phyloP scores from a whole-genome alignment of 1,140 invertebrate species.

The Bathynomus jamesi region DNA sequence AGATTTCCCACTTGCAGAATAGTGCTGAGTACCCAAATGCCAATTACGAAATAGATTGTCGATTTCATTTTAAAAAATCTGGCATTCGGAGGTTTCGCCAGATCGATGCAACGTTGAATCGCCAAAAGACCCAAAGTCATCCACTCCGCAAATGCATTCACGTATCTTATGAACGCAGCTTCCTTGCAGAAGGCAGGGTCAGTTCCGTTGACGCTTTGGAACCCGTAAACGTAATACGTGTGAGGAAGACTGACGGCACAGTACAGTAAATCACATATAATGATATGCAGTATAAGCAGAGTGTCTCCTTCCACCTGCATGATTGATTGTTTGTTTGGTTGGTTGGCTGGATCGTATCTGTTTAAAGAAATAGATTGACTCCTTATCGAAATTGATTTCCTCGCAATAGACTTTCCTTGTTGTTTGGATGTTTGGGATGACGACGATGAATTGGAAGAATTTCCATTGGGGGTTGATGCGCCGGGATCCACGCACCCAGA shows the following conservation, averaged over 20 bases:
- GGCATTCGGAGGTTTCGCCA: neutral
- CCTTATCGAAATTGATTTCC: neutral
- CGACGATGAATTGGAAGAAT: too few species aligned
- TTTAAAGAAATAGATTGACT: neutral
- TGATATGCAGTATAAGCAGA: neutral
- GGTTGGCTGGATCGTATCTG: neutral
- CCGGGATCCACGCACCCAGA: too few species aligned
- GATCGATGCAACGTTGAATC: neutral
- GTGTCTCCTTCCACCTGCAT: neutral
- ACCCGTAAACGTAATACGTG: neutral
- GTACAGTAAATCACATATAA: neutral
- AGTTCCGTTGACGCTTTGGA: neutral
- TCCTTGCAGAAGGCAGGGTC: neutral
- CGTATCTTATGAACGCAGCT: neutral
- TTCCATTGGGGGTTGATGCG: too few species aligned
- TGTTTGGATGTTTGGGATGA: too few species aligned
- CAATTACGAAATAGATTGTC: neutral
- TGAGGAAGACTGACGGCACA: neutral
- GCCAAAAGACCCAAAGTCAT: neutral
- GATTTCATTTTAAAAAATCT: neutral
- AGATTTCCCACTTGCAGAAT: neutral
- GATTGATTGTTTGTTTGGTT: neutral
- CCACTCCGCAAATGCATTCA: neutral
- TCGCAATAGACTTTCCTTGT: too few species aligned
- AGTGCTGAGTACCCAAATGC: neutral